Evolutionary conservation across 2,888 invertebrate species (phyloP), one percentile per base, ranked within the genome.

Genomic region (Eurytoma californica): DNA sequence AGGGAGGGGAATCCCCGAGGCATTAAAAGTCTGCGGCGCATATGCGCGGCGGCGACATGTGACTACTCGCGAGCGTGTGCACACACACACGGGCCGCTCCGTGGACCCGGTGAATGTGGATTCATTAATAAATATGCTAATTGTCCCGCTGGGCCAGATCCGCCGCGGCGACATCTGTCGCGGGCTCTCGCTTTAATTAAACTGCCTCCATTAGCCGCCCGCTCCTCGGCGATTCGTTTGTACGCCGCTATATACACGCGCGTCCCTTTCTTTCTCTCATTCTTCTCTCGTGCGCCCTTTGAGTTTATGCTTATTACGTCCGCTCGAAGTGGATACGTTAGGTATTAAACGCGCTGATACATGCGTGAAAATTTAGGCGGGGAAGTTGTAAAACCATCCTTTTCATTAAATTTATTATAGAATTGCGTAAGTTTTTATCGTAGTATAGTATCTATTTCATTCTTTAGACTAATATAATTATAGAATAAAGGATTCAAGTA

Each of bases 81-180:
- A 39, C 9, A 39, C 39, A 9, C 39, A 77, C 47, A 65, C 14
- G 39, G 28, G 5, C 16, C 12, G 57, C 53, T 49, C 24, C 39
- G n/a, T 53, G 65, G 77, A 82, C 81, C 77, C 81, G 82, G 73
- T 66, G 77, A 58, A 80, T 49, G 78, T 72, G 83, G 83, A 84
- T 83, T 83, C 83, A 84, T 85, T 84, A 85, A 85, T 83, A 83
- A 84, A 82, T 84, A 85, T 85, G 84, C 83, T 85, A 86, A 87
- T 86, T 82, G 80, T 75, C 74, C 65, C 73, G 79, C 74, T 73
- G 72, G 20, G 63, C 68, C 69, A 63, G 65, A 72, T 77, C 66
- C 65, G 70, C 18, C 28, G 47, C 55, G 49, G 57, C 70, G 61
- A 61, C 84, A 84, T 84, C 83, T 85, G 85, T 67, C 73, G 70